Evolutionary conservation across 2,888 invertebrate genomes (phyloP).

Genomic region (Eristalinus sepulchralis): DNA sequence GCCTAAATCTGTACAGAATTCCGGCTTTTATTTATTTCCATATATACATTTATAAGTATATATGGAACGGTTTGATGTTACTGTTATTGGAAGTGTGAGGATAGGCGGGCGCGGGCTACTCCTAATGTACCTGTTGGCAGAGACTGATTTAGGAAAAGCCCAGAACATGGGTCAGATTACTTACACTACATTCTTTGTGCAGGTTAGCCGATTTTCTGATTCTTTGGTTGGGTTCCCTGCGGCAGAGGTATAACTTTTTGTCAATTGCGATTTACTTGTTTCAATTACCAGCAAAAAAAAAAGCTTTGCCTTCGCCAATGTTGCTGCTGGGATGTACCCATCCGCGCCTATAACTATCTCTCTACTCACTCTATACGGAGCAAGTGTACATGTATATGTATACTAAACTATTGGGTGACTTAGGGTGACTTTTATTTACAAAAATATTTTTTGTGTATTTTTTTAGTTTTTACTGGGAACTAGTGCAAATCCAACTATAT

Average conservation of each 20-base stretch:
- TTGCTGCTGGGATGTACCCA: slow-evolving; percentile 58
- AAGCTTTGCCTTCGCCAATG: slow-evolving; percentile 39
- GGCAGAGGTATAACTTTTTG: slow-evolving; percentile 18
- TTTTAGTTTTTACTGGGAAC: slow-evolving; percentile 44
- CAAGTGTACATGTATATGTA: slow-evolving; percentile 68
- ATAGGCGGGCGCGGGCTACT: slow-evolving; percentile 61
- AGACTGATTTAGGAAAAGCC: slow-evolving; percentile 21
- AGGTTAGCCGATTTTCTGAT: slow-evolving; percentile 46
- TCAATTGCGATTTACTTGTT: slow-evolving; percentile 34
- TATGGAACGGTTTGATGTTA: slow-evolving; percentile 40
- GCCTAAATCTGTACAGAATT: slow-evolving; percentile 59
- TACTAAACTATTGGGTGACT: slow-evolving; percentile 64
- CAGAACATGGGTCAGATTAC: slow-evolving; percentile 15
- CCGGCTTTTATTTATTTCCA: slow-evolving; percentile 51
- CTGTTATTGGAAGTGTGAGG: slow-evolving; percentile 53
- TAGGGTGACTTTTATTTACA: slow-evolving; percentile 69
- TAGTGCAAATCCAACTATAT: slow-evolving; percentile 38
- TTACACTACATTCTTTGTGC: slow-evolving; percentile 61
- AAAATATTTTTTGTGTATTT: slow-evolving; percentile 61
- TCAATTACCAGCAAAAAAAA: slow-evolving; percentile 41
- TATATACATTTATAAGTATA: slow-evolving; percentile 23
- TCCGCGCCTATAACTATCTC: slow-evolving; percentile 65
- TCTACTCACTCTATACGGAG: slow-evolving; percentile 50
- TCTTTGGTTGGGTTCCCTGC: slow-evolving; percentile 59
- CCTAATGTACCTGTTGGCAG: slow-evolving; percentile 62